Base-by-base conservation (phyloP, 1,140 invertebrate species). In the Hyles euphorbiae region DNA sequence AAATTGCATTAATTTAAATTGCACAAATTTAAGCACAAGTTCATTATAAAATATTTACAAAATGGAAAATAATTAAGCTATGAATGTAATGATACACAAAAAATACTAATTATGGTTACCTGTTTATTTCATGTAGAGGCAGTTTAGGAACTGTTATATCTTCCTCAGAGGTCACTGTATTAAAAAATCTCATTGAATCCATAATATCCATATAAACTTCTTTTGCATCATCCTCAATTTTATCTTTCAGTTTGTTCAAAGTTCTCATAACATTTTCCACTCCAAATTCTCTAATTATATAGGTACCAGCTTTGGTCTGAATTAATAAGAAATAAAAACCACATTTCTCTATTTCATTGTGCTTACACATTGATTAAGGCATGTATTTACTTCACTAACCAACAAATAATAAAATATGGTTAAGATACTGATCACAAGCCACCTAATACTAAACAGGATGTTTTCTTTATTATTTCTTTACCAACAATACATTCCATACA, bases 251-350 rank as follows among this genome's bases (percentile, higher is more conserved):
- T 61, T 72, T 74, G 45, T 80, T 63, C 49, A 88, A 58, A 11
- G 47, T 65, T 34, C 58, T 57, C 56, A 87, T 40, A 4, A 88
- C 60, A 12, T 53, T 70, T 36, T 65, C 63, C 43, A 84, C 66
- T 34, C 80, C 81, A 68, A 76, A 70, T 54, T 88, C 81, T 66
- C 72, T 85, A 36, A 61, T 65, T 58, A 87, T 78, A 58, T 86
- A 87, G 48, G 68, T 72, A 4, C 83, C 83, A 51, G 74, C 67
- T 68, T 84, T 79, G 56, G 81, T 88, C 85, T 88, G 62, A 58
- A 83, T 78, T 34, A 50, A 53, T 59, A 62, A 22, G n/a, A 48
- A 48, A n/a, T 11, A 53, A 6, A 3, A 2, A 2, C 2, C 2
- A 22, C 22, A 22, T 22, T 22, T 22, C 22, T 22, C 22, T 22